These are phyloP conservation scores for Microplitis demolitor DNA, from an alignment of 1,140 invertebrate genomes.

Conservation along the genomic window DNA sequence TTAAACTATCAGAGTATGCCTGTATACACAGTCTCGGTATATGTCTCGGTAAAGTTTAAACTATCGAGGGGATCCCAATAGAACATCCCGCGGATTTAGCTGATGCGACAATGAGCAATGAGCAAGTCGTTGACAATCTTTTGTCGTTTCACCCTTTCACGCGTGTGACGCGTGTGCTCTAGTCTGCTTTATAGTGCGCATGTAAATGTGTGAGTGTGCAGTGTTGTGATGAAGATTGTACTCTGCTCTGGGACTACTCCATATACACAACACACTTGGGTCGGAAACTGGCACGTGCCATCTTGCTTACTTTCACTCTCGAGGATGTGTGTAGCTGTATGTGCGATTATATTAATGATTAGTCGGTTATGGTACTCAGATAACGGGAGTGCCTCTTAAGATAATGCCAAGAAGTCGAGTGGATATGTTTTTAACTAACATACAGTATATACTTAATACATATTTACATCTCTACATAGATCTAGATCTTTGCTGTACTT, in stretches of 20 bases:
- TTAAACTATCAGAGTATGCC: not conserved
- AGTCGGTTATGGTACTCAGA: not conserved
- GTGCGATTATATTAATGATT: conserved; percentile 4
- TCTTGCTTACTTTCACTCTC: not conserved
- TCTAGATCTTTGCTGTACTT: not conserved
- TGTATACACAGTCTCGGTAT: not conserved
- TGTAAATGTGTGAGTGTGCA: not conserved
- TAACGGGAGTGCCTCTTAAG: conserved; percentile 3
- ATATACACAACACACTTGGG: not conserved
- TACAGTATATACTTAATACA: too few relatives aligned
- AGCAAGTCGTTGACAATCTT: conserved; percentile 18
- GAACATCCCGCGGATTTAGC: not conserved
- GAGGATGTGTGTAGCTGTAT: not conserved
- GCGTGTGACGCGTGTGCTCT: not conserved
- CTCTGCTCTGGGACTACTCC: not conserved
- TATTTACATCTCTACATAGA: too few relatives aligned
- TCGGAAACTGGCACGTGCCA: conserved; percentile 9
- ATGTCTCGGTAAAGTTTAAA: not conserved
- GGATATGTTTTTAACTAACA: too few relatives aligned
- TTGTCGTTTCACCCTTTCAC: conserved; percentile 15
- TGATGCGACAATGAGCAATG: conserved; percentile 2
- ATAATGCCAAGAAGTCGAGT: not conserved
- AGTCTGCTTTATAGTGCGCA: not conserved
- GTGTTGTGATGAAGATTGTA: not conserved
- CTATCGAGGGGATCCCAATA: not conserved